Base-by-base conservation (phyloP, 2,113 vertebrate species). In the Eulemur macaco region DNA sequence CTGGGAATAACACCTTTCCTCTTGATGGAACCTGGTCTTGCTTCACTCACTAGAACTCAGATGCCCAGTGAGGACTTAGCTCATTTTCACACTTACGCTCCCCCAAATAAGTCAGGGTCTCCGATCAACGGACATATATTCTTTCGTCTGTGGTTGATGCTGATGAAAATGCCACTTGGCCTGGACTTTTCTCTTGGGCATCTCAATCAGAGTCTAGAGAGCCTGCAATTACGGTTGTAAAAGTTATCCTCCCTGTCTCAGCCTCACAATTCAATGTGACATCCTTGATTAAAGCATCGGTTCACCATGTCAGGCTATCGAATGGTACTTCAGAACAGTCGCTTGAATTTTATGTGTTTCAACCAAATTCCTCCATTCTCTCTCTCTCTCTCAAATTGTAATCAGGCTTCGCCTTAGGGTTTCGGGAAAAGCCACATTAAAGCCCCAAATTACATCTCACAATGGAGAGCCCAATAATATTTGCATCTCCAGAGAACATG, bases 11-110 rank as follows among this genome's bases (percentile, higher is more conserved):
- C 52, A 0, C n/a, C 31, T 45, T 13, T 23, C 17, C 27, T 37
- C 9, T 25, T 4, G 6, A 29, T 13, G 0, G 0, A 71, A 3
- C 1, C 34, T 34, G 20, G 25, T 50, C 12, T 39, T 1, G 25
- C 18, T 29, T 60, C 23, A 0, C 25, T 8, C 1, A 21, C 2
- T 21, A 54, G 3, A 58, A 58, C 50, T 56, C 60, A 9, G 7
- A 37, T n/a, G 37, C 14, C 71, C 47, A 29, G 10, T 8, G 4
- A 63, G 54, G 4, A 42, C 0, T 8, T 45, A 23, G 8, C 4
- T 73, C 14, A 31, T 73, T 10, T 47, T 31, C 4, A 18, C 20
- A 73, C 18, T 73, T 37, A 1, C 7, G 1, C 6, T n/a, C 23
- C 34, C 1, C 0, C 25, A 29, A 23, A 13, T 52, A 31, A 39